Percentiles rank a stretch among this genome's conserved stretches.
Evolutionary conservation across 2,888 invertebrate species (phyloP).

Genomic region (Mellilla xanthometata): DNA sequence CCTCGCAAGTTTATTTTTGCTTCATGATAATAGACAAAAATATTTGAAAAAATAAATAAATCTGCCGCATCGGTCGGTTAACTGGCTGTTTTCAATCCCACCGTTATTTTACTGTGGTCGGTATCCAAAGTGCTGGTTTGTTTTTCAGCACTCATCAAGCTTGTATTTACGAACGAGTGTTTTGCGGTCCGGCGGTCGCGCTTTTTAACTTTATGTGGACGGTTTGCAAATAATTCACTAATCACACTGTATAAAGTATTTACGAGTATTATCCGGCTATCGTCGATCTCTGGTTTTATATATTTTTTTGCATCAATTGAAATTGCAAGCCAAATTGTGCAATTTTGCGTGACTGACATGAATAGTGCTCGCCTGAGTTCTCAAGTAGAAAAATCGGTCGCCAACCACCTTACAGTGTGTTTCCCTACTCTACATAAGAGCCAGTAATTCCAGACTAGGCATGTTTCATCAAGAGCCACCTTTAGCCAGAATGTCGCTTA

Average conservation of each 20-base stretch:
- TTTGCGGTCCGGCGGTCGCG: constrained; percentile 10
- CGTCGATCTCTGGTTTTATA: no score
- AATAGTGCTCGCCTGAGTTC: no score
- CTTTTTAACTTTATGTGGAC: constrained; percentile 11
- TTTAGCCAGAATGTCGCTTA: no score
- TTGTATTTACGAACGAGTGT: constrained; percentile 11
- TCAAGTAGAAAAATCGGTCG: no score
- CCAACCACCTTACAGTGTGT: no score
- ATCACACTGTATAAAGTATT: constrained; percentile 1
- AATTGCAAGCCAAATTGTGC: neutral
- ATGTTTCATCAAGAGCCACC: no score
- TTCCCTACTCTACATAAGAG: no score
- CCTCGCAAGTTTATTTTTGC: no score
- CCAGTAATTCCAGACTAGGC: no score
- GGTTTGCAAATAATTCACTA: constrained; percentile 9
- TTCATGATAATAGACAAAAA: no score
- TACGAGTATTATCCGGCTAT: neutral
- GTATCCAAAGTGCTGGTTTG: constrained; percentile 13
- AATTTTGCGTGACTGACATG: no score
- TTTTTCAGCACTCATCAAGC: constrained; percentile 12
- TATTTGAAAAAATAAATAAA: constrained; percentile 3
- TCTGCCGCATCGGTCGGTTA: neutral
- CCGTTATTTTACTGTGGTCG: constrained; percentile 22
- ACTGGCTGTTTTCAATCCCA: neutral
- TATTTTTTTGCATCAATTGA: constrained; percentile 1